Percentiles rank a stretch among this genome's conserved stretches.
Evolutionary conservation across 2,113 vertebrate species (phyloP).

Genomic region (Proterorhinus semilunaris): DNA sequence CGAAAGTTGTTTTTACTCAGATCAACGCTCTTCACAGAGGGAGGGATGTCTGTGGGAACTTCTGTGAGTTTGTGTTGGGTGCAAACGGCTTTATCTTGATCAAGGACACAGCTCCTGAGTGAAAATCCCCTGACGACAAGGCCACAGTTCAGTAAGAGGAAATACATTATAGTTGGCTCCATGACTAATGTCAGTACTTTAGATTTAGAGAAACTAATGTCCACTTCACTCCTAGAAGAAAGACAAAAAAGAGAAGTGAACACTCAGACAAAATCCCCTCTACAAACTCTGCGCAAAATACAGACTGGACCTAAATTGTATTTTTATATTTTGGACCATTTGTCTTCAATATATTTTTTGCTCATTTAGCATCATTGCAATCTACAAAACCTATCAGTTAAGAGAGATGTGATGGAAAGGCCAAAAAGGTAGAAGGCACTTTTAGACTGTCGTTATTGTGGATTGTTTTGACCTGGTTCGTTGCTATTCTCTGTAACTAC

Average conservation of each 20-base stretch:
- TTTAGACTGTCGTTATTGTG: too few species aligned
- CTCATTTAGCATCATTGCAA: too few species aligned
- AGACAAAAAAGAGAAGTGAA: background rate
- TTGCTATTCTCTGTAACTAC: too few species aligned
- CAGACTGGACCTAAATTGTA: too few species aligned
- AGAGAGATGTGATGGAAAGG: too few species aligned
- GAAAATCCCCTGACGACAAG: slow-evolving; percentile 21
- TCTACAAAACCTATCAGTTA: too few species aligned
- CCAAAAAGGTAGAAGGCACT: too few species aligned
- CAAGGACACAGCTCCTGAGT: slow-evolving; percentile 35
- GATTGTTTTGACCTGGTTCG: too few species aligned
- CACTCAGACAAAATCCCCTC: too few species aligned
- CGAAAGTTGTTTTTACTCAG: slow-evolving; percentile 60
- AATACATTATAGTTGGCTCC: background rate
- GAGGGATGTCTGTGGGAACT: slow-evolving; percentile 62
- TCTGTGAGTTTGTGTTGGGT: background rate
- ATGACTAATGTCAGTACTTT: background rate
- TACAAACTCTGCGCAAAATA: too few species aligned
- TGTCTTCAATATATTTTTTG: too few species aligned
- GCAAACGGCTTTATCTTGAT: slow-evolving; percentile 10
- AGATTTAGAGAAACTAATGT: background rate
- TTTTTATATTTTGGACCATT: too few species aligned
- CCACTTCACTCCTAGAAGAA: background rate
- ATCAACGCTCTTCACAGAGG: slow-evolving; percentile 39
- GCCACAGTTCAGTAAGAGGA: background rate